Percentiles rank a stretch among this genome's conserved stretches.
phyloP scores from a whole-genome alignment of 2,113 vertebrate species.

The Panthera tigris region DNA sequence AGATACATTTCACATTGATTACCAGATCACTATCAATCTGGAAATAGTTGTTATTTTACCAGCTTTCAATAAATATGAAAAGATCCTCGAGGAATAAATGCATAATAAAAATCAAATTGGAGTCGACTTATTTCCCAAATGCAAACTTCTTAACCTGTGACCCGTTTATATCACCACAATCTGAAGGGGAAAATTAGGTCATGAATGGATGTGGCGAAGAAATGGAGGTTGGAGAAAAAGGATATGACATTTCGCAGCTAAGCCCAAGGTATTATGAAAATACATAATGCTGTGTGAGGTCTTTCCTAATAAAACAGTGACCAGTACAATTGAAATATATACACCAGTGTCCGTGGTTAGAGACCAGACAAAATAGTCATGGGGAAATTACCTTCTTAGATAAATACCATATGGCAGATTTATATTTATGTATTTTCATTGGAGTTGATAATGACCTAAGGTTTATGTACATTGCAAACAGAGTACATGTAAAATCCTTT shows the following conservation, averaged over 20 bases:
- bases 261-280: background rate
- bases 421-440: conserved; percentile 23
- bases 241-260: background rate
- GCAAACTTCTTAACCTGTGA: background rate
- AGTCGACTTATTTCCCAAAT: background rate
- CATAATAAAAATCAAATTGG: background rate
- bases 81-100: conserved; percentile 24
- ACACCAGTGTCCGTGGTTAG: background rate
- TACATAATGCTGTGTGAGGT: background rate
- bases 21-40: background rate
- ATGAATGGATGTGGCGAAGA: background rate
- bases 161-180: background rate
- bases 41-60: background rate
- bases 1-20: conserved; percentile 33
- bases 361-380: background rate
- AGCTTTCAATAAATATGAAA: conserved; percentile 22
- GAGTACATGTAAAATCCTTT: background rate
- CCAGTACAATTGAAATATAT: background rate
- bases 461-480: background rate
- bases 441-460: background rate
- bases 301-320: background rate
- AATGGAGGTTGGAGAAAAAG: background rate
- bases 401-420: background rate
- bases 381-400: conserved; percentile 11
- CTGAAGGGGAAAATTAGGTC: background rate